phyloP scores from a whole-genome alignment of 2,113 vertebrate species.

The Hypanus sabinus region DNA sequence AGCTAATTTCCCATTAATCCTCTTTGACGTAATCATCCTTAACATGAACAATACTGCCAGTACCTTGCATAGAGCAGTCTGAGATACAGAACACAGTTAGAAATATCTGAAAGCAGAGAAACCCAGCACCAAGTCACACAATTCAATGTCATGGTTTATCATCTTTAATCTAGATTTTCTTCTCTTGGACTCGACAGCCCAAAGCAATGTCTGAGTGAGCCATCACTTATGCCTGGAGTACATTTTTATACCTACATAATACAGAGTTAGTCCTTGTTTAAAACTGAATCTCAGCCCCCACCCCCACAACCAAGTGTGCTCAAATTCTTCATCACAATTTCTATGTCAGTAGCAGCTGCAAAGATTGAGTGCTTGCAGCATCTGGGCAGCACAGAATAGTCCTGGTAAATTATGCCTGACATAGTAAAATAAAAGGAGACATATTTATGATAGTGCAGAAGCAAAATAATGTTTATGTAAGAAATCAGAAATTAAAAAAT shows the following conservation, averaged over 20 bases:
- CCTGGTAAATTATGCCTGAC: not conserved
- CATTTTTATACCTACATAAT: not conserved
- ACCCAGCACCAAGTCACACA: not conserved
- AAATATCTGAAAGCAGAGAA: not conserved
- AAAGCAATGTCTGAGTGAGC: not conserved
- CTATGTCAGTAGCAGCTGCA: not conserved
- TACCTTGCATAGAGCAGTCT: not conserved
- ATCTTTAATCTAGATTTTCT: not conserved
- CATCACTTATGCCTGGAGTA: not conserved
- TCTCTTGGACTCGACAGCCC: not conserved
- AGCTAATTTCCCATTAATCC: not conserved
- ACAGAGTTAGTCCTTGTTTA: not conserved
- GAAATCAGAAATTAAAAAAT: not conserved
- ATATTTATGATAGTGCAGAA: not conserved
- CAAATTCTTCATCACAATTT: not conserved
- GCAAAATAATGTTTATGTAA: not conserved
- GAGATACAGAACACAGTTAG: not conserved
- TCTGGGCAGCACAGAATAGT: not conserved
- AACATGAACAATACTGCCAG: not conserved
- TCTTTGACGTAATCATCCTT: not conserved
- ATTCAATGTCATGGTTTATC: not conserved
- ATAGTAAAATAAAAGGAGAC: not conserved
- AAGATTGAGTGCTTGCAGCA: not conserved
- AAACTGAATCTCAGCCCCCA: not conserved
- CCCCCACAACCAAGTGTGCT: not conserved